A percentile compares a stretch with the other conserved stretches of the same genome.
Conservation (phyloP, 2,888 invertebrate species). For the Smittia aterrima region DNA sequence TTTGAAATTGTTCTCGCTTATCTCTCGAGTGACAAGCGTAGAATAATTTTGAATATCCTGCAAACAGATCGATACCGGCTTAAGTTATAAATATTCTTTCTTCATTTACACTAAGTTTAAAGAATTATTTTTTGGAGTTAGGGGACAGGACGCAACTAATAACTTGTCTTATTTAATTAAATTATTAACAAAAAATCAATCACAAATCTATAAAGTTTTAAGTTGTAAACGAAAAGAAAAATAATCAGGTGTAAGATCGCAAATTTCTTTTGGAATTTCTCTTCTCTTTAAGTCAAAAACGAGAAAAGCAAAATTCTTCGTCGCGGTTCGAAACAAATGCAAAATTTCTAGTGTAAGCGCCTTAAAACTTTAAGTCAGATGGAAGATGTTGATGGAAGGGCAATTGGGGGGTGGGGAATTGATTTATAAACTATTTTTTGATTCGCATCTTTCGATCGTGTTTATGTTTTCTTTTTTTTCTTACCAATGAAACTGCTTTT, state of each 20-base stretch:
- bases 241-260: background rate
- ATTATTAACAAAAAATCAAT: background rate
- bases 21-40: background rate
- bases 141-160: background rate
- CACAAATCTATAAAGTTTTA: background rate
- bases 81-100: background rate
- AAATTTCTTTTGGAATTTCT: no score
- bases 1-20: background rate
- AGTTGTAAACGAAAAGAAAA: background rate
- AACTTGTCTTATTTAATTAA: constrained; percentile 8
- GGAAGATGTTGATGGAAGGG: background rate
- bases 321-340: background rate
- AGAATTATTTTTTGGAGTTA: background rate
- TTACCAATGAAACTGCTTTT: constrained; percentile 5
- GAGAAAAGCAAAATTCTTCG: background rate
- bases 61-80: background rate
- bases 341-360: background rate
- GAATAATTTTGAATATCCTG: background rate
- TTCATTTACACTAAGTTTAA: background rate
- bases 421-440: background rate
- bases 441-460: background rate
- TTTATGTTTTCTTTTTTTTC: background rate
- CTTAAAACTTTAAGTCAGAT: background rate
- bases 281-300: no score
- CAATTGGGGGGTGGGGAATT: background rate